phyloP scores from a whole-genome alignment of 2,113 vertebrate species.

The Chaenocephalus aceratus region DNA sequence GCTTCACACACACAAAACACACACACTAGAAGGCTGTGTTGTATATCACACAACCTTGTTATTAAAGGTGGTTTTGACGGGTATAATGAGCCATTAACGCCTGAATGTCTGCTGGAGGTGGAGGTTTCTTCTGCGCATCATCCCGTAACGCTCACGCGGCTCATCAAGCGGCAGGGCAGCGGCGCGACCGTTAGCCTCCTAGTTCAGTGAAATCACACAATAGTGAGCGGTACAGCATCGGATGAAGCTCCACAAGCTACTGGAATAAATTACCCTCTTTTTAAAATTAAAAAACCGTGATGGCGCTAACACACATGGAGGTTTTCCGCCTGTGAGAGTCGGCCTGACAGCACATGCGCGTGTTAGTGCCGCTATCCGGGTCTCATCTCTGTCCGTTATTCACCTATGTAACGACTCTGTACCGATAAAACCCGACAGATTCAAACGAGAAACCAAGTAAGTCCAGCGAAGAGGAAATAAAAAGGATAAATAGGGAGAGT shows the following conservation, averaged over 20 bases:
- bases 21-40: background rate
- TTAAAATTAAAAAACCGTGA: background rate
- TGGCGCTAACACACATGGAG: background rate
- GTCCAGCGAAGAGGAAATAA: conserved; percentile 9
- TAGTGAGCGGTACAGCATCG: conserved; percentile 35
- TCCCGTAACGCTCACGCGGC: conserved; percentile 55
- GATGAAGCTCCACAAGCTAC: background rate
- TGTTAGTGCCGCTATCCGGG: conserved; percentile 34
- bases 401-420: conserved; percentile 61
- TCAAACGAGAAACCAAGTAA: background rate
- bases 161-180: conserved; percentile 38
- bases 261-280: conserved; percentile 14
- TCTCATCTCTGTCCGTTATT: conserved; percentile 66
- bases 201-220: conserved; percentile 57
- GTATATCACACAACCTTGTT: conserved; percentile 3
- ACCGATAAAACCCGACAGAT: conserved; percentile 8
- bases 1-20: too few relatives aligned
- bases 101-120: background rate
- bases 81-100: conserved; percentile 44
- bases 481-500: background rate
- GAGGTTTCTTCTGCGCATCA: conserved; percentile 49
- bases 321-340: background rate
- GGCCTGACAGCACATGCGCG: conserved; percentile 40
- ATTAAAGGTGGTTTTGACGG: background rate
- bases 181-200: conserved; percentile 66